Evolutionary conservation across 2,113 vertebrate species (phyloP).

Genomic region (Calcarius ornatus): DNA sequence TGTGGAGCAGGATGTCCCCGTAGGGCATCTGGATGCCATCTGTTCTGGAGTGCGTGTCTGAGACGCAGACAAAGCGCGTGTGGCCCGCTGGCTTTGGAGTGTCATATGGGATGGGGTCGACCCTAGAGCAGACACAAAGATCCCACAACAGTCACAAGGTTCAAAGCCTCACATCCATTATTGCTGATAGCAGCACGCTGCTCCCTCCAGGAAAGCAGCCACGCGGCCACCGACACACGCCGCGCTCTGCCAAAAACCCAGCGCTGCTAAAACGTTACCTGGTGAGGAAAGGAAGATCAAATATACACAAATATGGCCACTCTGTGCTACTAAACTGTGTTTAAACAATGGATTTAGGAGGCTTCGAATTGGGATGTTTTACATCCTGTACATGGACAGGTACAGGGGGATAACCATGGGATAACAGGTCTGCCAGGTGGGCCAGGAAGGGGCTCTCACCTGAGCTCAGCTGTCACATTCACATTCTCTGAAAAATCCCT

Average conservation of each 20-base stretch:
- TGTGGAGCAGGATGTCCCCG: slow-evolving; percentile 97
- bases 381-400: neutral
- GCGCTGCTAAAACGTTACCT: slow-evolving; percentile 35
- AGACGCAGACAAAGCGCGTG: slow-evolving; percentile 97
- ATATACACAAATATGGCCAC: neutral
- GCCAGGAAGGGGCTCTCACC: neutral
- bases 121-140: slow-evolving; percentile 87
- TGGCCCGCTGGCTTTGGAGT: slow-evolving; percentile 95
- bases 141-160: slow-evolving; percentile 69
- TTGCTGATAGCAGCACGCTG: neutral
- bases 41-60: slow-evolving; percentile 98
- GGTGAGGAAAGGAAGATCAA: neutral
- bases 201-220: neutral
- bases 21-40: slow-evolving; percentile 99
- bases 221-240: neutral
- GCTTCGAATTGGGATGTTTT: neutral
- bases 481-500: too few species aligned
- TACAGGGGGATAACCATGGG: neutral
- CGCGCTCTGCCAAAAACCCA: neutral
- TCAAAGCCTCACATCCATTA: slow-evolving; percentile 55
- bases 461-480: neutral
- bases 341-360: neutral
- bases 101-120: slow-evolving; percentile 97
- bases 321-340: neutral
- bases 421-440: neutral